Percentiles rank a stretch among this genome's conserved stretches.
Evolutionary conservation across 2,888 invertebrate genomes (phyloP).

Genomic region (Cataglyphis livida): DNA sequence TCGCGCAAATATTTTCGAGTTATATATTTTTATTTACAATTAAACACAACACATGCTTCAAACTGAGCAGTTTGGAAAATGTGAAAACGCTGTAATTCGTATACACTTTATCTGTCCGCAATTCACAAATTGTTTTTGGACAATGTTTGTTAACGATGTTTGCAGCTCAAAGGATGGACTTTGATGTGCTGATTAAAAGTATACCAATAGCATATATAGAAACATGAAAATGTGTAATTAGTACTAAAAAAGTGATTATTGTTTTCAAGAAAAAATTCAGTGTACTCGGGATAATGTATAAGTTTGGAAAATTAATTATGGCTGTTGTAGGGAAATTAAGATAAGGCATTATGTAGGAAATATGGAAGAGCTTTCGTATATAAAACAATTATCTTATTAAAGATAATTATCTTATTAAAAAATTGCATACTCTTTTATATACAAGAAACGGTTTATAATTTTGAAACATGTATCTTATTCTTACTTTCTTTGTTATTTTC

Average conservation of each 20-base stretch:
- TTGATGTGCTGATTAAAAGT: constrained; percentile 36
- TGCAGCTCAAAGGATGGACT: neutral
- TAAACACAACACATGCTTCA: neutral
- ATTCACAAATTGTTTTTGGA: constrained; percentile 14
- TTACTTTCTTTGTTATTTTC: neutral
- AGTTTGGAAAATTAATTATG: constrained; percentile 47
- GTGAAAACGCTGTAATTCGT: neutral
- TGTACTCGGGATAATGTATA: constrained; percentile 2
- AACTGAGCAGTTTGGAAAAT: neutral
- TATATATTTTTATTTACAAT: neutral
- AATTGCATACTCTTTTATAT: neutral
- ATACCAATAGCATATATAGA: neutral
- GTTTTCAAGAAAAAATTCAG: constrained; percentile 36
- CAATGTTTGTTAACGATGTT: constrained; percentile 36
- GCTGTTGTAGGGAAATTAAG: constrained; percentile 36
- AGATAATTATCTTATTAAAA: neutral
- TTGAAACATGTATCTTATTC: neutral
- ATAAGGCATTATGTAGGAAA: neutral
- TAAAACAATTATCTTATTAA: neutral
- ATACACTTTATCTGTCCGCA: neutral
- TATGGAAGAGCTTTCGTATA: neutral
- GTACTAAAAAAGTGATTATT: constrained; percentile 27
- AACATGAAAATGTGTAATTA: constrained; percentile 3
- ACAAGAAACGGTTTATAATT: neutral
- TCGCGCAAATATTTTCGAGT: neutral